phyloP scores from a whole-genome alignment of 2,113 vertebrate genomes.

The Dinomys branickii region DNA sequence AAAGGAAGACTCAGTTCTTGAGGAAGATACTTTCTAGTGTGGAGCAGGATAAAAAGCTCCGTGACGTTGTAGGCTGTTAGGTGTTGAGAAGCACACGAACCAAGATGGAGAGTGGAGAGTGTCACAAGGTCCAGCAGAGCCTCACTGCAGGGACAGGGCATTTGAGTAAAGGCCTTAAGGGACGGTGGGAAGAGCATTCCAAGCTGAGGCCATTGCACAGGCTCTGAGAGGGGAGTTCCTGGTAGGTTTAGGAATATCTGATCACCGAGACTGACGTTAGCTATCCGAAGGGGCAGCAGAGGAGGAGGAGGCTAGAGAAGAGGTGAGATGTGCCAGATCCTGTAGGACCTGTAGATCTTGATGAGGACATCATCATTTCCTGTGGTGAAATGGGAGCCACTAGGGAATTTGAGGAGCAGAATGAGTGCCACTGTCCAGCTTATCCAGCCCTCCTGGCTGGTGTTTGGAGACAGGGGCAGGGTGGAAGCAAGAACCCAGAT shows the following conservation, averaged over 20 bases:
- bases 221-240: background rate
- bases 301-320: background rate
- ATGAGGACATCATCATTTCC: background rate
- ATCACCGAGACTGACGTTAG: background rate
- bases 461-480: background rate
- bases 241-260: background rate
- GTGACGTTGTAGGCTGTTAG: background rate
- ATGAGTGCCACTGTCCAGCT: background rate
- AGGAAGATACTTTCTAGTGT: background rate
- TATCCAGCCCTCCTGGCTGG: background rate
- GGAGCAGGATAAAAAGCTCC: background rate
- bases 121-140: background rate
- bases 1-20: background rate
- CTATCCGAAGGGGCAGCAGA: background rate
- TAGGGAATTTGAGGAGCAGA: background rate
- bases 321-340: background rate
- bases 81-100: background rate
- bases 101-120: too few relatives aligned
- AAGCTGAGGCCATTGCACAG: background rate
- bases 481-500: background rate
- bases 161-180: background rate
- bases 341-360: background rate
- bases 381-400: background rate
- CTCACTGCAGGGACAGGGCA: background rate
- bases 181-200: background rate